Evolutionary conservation across 37 sponge, comb jelly and placozoan species (phyloP).

Genomic region (Eunapius fragilis): DNA sequence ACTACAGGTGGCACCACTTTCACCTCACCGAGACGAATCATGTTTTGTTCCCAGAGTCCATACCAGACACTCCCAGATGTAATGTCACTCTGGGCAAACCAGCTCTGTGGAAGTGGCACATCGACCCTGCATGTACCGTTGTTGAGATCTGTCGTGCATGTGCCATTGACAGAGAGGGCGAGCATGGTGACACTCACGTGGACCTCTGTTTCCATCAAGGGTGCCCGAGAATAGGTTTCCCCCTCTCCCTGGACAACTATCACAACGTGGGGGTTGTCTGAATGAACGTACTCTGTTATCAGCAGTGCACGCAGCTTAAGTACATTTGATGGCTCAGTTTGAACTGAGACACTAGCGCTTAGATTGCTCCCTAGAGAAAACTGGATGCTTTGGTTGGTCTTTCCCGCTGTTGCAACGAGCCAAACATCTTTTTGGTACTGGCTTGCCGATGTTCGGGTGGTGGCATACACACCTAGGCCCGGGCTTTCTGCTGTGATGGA

Average conservation of each 20-base stretch:
- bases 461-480: constrained; percentile 56
- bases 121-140: constrained; percentile 39
- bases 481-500: constrained; percentile 28
- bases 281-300: constrained; percentile 23
- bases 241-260: constrained; percentile 59
- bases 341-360: constrained; percentile 5
- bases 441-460: constrained; percentile 29
- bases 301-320: constrained; percentile 18
- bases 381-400: neutral
- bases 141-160: constrained; percentile 35
- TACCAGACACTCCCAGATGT: constrained; percentile 8
- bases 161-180: neutral
- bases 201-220: constrained; percentile 41
- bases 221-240: constrained; percentile 16
- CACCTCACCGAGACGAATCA: constrained; percentile 12
- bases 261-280: constrained; percentile 40
- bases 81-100: constrained; percentile 15
- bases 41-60: neutral
- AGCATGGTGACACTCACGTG: constrained; percentile 11
- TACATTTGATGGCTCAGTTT: constrained; percentile 10
- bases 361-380: constrained; percentile 43
- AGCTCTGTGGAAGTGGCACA: constrained; percentile 19
- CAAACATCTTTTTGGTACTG: constrained; percentile 68
- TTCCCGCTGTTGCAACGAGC: constrained; percentile 44
- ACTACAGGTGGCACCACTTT: neutral